Conservation (phyloP, 2,888 invertebrate species). For the Melipona beecheii region DNA sequence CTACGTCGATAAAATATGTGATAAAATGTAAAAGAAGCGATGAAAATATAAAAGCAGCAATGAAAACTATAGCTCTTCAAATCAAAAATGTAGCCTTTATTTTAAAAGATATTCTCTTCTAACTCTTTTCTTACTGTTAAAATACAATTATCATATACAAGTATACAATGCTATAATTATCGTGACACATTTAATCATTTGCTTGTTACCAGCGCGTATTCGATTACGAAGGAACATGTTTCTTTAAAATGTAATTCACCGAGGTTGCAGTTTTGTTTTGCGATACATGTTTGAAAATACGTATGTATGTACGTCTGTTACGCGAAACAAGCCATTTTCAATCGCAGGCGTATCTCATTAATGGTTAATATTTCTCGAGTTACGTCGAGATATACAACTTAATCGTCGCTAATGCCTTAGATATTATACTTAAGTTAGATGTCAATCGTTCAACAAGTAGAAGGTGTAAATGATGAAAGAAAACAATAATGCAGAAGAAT, state of each 20-base stretch:
- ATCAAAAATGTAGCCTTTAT: conserved; percentile 41
- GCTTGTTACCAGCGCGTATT: conserved; percentile 4
- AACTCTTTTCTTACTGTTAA: conserved; percentile 35
- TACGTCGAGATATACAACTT: conserved; percentile 3
- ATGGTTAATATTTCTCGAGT: conserved; percentile 4
- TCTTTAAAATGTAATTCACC: conserved; percentile 25
- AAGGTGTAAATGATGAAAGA: conserved; percentile 28
- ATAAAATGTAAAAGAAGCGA: not conserved
- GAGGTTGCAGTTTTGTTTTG: conserved; percentile 1
- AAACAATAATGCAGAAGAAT: conserved; percentile 52
- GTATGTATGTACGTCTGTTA: not conserved
- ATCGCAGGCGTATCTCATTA: conserved; percentile 3
- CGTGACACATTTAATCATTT: conserved; percentile 27
- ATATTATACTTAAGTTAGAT: conserved; percentile 12
- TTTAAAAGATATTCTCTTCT: conserved; percentile 36
- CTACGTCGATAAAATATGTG: not conserved
- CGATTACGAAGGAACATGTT: conserved; percentile 33
- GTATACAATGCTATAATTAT: conserved; percentile 34
- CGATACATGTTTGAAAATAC: conserved; percentile 9
- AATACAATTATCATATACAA: conserved; percentile 48
- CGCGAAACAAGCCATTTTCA: conserved; percentile 11
- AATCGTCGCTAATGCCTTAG: conserved; percentile 3
- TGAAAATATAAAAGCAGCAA: not conserved
- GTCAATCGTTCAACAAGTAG: not conserved
- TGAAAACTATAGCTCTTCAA: conserved; percentile 2